These are phyloP conservation scores for Andrena haemorrhoa DNA, from an alignment of 2,888 invertebrate genomes.

Conservation along the genomic window DNA sequence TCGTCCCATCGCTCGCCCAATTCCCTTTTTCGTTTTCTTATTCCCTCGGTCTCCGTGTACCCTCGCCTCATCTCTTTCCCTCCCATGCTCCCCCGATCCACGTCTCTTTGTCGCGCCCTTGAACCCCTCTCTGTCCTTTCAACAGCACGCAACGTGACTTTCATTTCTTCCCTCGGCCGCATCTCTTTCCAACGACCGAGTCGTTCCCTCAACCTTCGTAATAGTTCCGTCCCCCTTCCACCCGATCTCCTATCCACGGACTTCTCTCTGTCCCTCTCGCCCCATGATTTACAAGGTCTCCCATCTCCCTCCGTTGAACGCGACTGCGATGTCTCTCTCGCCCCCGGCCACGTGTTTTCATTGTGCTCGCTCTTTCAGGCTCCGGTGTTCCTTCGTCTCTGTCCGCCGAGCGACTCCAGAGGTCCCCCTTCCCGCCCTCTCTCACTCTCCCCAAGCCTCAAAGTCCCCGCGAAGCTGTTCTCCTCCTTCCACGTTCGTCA, in stretches of 20 bases:
- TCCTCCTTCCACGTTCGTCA: constrained; percentile 40
- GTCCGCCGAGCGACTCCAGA: neutral
- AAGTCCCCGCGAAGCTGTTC: constrained; percentile 15
- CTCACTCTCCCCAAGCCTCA: neutral
- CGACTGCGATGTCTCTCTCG: constrained; percentile 31
- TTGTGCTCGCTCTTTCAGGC: constrained; percentile 52
- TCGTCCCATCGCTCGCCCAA: neutral
- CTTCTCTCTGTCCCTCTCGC: neutral
- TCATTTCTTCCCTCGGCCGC: constrained; percentile 37
- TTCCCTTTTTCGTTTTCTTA: constrained; percentile 7
- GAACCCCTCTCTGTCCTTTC: constrained; percentile 46
- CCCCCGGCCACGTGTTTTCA: constrained; percentile 44
- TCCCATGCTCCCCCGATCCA: constrained; percentile 9
- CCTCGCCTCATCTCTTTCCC: neutral
- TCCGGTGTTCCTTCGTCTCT: constrained; percentile 45
- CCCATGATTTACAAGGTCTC: constrained; percentile 27
- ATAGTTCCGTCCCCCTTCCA: constrained; percentile 24
- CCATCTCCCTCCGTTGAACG: neutral
- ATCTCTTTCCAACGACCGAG: constrained; percentile 30
- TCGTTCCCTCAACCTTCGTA: constrained; percentile 54
- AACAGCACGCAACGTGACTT: constrained; percentile 46
- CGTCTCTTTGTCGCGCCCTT: constrained; percentile 48
- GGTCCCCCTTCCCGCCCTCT: constrained; percentile 11
- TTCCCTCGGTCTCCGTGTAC: neutral
- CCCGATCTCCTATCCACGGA: neutral